phyloP scores from a whole-genome alignment of 2,888 invertebrate species.

The Himalopsyche tibetana region DNA sequence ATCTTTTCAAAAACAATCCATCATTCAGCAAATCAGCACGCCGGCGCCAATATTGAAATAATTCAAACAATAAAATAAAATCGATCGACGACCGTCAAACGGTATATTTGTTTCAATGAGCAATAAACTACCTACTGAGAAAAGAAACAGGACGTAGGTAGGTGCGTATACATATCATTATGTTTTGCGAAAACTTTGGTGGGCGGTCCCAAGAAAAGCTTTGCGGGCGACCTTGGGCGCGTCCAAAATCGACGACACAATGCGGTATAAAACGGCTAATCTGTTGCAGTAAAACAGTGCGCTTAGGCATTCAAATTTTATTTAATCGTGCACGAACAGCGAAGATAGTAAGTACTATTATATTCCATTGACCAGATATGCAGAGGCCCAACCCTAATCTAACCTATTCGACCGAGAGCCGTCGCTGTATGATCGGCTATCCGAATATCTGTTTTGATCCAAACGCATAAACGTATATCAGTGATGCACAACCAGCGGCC shows the following conservation, averaged over 20 bases:
- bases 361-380: too few species aligned
- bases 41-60: not conserved
- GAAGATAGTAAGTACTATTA: too few species aligned
- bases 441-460: too few species aligned
- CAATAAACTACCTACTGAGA: slow-evolving; percentile 14
- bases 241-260: slow-evolving; percentile 12
- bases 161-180: not conserved
- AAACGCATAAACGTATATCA: too few species aligned
- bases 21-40: not conserved
- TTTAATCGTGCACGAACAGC: too few species aligned
- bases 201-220: slow-evolving; percentile 4
- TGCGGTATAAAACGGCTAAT: not conserved
- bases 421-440: too few species aligned
- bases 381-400: too few species aligned
- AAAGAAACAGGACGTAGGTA: slow-evolving; percentile 32
- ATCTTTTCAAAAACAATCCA: not conserved
- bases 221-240: slow-evolving; percentile 21
- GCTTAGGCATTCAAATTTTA: not conserved
- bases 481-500: too few species aligned
- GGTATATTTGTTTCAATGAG: slow-evolving; percentile 22
- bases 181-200: slow-evolving; percentile 30
- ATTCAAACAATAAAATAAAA: slow-evolving; percentile 25
- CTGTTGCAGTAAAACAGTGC: slow-evolving; percentile 12
- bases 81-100: slow-evolving; percentile 37
- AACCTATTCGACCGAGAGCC: too few species aligned